Percentiles rank a stretch among this genome's conserved stretches.
phyloP scores from a whole-genome alignment of 2,888 invertebrate genomes.

The Apomyelois bistriatella region DNA sequence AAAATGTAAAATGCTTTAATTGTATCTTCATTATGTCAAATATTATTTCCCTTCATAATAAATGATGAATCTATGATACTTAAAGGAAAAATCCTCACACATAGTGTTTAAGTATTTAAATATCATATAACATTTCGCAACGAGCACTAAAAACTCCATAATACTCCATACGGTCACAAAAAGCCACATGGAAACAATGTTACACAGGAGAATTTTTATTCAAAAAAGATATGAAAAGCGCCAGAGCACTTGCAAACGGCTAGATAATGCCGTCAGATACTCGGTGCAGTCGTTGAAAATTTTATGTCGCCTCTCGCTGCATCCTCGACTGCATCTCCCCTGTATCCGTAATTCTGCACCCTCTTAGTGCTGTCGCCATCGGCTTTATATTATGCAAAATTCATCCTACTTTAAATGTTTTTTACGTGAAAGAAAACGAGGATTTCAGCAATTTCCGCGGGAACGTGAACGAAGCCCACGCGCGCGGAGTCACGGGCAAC shows the following conservation, averaged over 20 bases:
- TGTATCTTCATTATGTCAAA: too few species aligned
- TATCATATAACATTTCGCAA: background rate
- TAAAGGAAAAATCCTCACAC: too few species aligned
- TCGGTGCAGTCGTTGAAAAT: conserved; percentile 71
- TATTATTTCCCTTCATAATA: too few species aligned
- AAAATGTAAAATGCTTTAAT: too few species aligned
- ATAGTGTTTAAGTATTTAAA: too few species aligned
- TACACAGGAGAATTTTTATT: conserved; percentile 61
- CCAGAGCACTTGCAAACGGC: conserved; percentile 66
- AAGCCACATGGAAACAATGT: conserved; percentile 41
- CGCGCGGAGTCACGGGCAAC: too few species aligned
- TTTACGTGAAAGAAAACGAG: too few species aligned
- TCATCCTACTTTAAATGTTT: too few species aligned
- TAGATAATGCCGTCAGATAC: conserved; percentile 74
- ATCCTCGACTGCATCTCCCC: conserved; percentile 55
- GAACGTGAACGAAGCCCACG: too few species aligned
- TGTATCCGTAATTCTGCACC: conserved; percentile 48
- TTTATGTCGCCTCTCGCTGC: conserved; percentile 72
- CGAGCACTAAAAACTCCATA: conserved; percentile 21
- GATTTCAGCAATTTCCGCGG: too few species aligned
- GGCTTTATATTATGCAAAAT: conserved; percentile 30
- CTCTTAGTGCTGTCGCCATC: conserved; percentile 39
- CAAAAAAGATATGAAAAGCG: conserved; percentile 68
- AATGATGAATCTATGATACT: too few species aligned
- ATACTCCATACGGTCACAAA: conserved; percentile 23